Evolutionary conservation across 2,888 invertebrate species (phyloP).

Genomic region (Caenorhabditis becei): DNA sequence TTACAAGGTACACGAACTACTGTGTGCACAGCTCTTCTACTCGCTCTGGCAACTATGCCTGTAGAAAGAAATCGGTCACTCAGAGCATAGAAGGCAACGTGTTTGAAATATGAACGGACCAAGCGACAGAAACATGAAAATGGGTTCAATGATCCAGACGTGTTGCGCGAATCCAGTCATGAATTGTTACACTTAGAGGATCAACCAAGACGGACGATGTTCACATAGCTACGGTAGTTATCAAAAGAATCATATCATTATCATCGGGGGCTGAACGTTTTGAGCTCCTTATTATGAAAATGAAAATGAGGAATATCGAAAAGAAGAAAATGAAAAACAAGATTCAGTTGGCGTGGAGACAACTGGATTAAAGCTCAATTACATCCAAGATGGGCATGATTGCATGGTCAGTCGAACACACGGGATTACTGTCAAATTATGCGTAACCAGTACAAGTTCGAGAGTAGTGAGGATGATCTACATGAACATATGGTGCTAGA

Average conservation of each 20-base stretch:
- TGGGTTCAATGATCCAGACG: neutral
- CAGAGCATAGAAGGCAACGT: slow-evolving; percentile 5
- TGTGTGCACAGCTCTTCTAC: slow-evolving; percentile 35
- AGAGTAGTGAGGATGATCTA: slow-evolving; percentile 26
- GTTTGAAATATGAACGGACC: no score
- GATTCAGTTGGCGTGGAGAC: slow-evolving; percentile 8
- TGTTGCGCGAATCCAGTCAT: neutral
- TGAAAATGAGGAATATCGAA: neutral
- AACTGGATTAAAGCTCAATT: slow-evolving; percentile 36
- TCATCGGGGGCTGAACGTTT: neutral
- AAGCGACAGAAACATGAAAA: no score
- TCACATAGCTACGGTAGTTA: slow-evolving; percentile 29
- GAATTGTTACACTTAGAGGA: slow-evolving; percentile 44
- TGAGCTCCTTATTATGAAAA: slow-evolving; percentile 27
- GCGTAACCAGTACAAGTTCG: slow-evolving; percentile 59
- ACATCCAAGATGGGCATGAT: slow-evolving; percentile 11
- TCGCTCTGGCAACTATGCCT: neutral
- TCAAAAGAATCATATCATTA: neutral
- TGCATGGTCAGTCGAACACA: slow-evolving; percentile 10
- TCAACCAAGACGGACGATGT: slow-evolving; percentile 24
- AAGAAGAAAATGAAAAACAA: neutral
- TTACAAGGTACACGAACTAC: slow-evolving; percentile 36
- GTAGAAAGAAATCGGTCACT: slow-evolving; percentile 12
- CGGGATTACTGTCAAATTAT: slow-evolving; percentile 59
- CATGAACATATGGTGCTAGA: slow-evolving; percentile 46